Evolutionary conservation across 1,140 invertebrate species (phyloP).

Genomic region (Lasioglossum albipes): DNA sequence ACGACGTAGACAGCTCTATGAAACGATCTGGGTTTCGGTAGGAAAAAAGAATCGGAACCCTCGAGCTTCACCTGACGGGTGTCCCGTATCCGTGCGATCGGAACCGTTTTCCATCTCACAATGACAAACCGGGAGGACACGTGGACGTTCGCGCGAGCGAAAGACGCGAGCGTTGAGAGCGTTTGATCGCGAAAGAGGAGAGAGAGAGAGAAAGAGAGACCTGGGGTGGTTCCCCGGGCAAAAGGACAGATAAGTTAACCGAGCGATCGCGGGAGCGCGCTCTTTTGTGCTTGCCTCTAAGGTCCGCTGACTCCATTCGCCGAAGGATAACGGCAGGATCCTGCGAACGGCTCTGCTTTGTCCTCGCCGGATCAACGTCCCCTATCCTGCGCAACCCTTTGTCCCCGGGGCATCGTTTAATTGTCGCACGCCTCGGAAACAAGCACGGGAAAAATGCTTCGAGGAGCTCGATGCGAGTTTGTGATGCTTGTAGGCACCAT

Average conservation of each 20-base stretch:
- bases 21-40: background rate
- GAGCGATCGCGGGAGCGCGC: constrained; percentile 38
- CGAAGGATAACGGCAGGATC: constrained; percentile 41
- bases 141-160: constrained; percentile 5
- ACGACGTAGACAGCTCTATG: background rate
- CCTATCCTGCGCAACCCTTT: constrained; percentile 41
- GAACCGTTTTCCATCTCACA: constrained; percentile 42
- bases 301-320: constrained; percentile 54
- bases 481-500: background rate
- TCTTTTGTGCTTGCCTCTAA: constrained; percentile 54
- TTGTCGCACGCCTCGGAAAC: constrained; percentile 38
- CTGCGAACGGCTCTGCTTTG: constrained; percentile 47
- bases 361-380: constrained; percentile 8
- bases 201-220: constrained; percentile 2
- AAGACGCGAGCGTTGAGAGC: constrained; percentile 3
- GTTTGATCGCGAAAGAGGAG: constrained; percentile 43
- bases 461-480: background rate
- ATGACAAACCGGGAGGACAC: constrained; percentile 42
- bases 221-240: constrained; percentile 5
- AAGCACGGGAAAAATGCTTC: background rate
- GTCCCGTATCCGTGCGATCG: background rate
- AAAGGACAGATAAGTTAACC: constrained; percentile 53
- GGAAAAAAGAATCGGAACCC: background rate
- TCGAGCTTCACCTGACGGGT: constrained; percentile 14
- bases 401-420: constrained; percentile 48